These are phyloP conservation scores for Isaurus tuberculatus DNA, from an alignment of 92 coral and sea anemone genomes.

Conservation along the genomic window DNA sequence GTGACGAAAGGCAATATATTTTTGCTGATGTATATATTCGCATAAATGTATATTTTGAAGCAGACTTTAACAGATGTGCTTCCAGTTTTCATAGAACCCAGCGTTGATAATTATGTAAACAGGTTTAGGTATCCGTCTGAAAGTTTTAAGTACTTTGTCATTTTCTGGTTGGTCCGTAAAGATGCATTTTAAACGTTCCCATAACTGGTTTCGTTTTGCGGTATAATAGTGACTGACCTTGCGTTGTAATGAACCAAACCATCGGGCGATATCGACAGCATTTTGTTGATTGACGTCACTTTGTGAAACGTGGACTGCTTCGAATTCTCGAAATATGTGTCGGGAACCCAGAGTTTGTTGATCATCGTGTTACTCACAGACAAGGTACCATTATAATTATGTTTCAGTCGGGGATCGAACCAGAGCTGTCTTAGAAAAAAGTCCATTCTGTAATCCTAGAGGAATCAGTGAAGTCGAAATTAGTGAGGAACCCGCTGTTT, in stretches of 20 bases:
- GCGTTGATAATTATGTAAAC: too few species aligned
- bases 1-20: too few species aligned
- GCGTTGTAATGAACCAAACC: slow-evolving; percentile 92
- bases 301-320: slow-evolving; percentile 91
- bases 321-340: slow-evolving; percentile 96
- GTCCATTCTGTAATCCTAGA: slow-evolving; percentile 91
- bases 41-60: too few species aligned
- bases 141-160: too few species aligned
- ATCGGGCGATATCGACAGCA: slow-evolving; percentile 83
- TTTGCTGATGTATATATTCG: too few species aligned
- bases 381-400: slow-evolving; percentile 74
- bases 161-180: too few species aligned
- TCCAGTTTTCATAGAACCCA: too few species aligned
- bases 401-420: slow-evolving; percentile 90
- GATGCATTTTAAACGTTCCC: too few species aligned
- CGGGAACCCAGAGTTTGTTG: slow-evolving; percentile 94
- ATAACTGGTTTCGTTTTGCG: too few species aligned
- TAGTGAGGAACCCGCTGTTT: background rate
- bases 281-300: slow-evolving; percentile 88
- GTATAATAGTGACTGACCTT: slow-evolving; percentile 61
- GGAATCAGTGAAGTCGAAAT: background rate
- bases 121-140: too few species aligned
- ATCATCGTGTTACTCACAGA: slow-evolving; percentile 86
- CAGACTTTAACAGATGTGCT: too few species aligned
- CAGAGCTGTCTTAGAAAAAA: slow-evolving; percentile 95